phyloP scores from a whole-genome alignment of 1,140 invertebrate genomes.

The Drosophila subobscura region DNA sequence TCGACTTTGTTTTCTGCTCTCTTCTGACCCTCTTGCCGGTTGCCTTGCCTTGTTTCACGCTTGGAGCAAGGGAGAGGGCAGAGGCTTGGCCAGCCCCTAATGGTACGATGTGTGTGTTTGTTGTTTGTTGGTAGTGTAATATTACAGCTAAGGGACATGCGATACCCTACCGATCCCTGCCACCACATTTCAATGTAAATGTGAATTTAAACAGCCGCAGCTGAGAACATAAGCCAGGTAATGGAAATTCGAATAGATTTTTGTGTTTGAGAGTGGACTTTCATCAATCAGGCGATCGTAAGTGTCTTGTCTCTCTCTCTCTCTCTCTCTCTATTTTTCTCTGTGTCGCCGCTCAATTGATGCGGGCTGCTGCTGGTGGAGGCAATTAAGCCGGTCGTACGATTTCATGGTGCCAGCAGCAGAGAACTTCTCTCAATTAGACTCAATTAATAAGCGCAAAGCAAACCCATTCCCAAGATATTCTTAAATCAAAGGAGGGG shows the following conservation, averaged over 20 bases:
- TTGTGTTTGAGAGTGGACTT: slow-evolving; percentile 3
- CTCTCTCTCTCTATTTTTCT: not conserved
- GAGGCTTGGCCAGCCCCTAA: slow-evolving; percentile 30
- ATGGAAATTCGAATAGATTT: slow-evolving; percentile 13
- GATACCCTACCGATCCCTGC: slow-evolving; percentile 11
- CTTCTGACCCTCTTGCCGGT: slow-evolving; percentile 6
- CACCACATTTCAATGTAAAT: slow-evolving; percentile 16
- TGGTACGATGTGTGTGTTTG: too few relatives aligned
- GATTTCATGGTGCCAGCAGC: slow-evolving; percentile 22
- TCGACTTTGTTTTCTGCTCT: too few relatives aligned
- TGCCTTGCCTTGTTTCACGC: not conserved
- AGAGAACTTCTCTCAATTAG: slow-evolving; percentile 45
- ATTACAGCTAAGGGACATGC: slow-evolving; percentile 6
- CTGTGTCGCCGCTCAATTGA: slow-evolving; percentile 30
- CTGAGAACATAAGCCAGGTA: slow-evolving; percentile 9
- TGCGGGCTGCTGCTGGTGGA: slow-evolving; percentile 23
- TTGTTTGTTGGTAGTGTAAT: slow-evolving; percentile 27
- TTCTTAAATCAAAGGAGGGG: slow-evolving; percentile 1
- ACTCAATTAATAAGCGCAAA: slow-evolving; percentile 55
- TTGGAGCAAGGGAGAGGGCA: not conserved
- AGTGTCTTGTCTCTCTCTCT: slow-evolving; percentile 11
- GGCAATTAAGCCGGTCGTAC: slow-evolving; percentile 40
- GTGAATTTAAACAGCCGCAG: slow-evolving; percentile 15
- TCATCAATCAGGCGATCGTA: slow-evolving; percentile 43
- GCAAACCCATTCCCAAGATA: slow-evolving; percentile 20